Evolutionary conservation across 2,797 vertebrate genomes (phyloP).

Genomic region (Scarus forsteni): DNA sequence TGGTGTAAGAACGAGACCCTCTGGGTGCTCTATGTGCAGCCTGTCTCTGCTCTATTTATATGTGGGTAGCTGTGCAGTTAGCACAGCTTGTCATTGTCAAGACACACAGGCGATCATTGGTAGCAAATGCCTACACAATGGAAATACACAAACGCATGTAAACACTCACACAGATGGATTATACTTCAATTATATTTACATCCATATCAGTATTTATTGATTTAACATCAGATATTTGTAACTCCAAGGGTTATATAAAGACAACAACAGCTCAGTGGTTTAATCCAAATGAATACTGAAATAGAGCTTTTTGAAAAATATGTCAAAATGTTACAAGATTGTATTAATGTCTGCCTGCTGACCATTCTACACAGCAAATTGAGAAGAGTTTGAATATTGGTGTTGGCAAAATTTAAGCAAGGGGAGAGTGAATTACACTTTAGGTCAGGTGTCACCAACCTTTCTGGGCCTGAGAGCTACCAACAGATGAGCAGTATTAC

Average conservation of each 20-base stretch:
- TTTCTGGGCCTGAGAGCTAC: too few relatives aligned
- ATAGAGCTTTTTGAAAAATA: too few relatives aligned
- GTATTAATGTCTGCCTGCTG: too few relatives aligned
- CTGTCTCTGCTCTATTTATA: conserved; percentile 59
- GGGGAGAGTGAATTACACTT: too few relatives aligned
- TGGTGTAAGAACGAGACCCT: conserved; percentile 67
- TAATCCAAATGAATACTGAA: too few relatives aligned
- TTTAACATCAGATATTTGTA: conserved; percentile 19
- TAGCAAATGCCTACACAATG: conserved; percentile 38
- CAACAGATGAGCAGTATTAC: too few relatives aligned
- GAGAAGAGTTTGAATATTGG: neutral
- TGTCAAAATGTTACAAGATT: too few relatives aligned
- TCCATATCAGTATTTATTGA: conserved; percentile 27
- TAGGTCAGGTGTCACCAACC: too few relatives aligned
- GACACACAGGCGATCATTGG: conserved; percentile 44
- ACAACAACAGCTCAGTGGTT: too few relatives aligned
- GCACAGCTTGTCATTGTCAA: conserved; percentile 66
- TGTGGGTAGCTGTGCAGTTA: conserved; percentile 53
- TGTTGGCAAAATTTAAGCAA: too few relatives aligned
- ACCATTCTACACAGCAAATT: too few relatives aligned
- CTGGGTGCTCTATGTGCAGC: conserved; percentile 55
- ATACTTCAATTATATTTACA: conserved; percentile 14
- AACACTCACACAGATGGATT: conserved; percentile 14
- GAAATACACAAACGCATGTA: conserved; percentile 2
- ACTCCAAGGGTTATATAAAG: neutral